These are phyloP conservation scores for Cricetomys ansorgei DNA, from an alignment of 2,113 vertebrate genomes.

Conservation along the genomic window DNA sequence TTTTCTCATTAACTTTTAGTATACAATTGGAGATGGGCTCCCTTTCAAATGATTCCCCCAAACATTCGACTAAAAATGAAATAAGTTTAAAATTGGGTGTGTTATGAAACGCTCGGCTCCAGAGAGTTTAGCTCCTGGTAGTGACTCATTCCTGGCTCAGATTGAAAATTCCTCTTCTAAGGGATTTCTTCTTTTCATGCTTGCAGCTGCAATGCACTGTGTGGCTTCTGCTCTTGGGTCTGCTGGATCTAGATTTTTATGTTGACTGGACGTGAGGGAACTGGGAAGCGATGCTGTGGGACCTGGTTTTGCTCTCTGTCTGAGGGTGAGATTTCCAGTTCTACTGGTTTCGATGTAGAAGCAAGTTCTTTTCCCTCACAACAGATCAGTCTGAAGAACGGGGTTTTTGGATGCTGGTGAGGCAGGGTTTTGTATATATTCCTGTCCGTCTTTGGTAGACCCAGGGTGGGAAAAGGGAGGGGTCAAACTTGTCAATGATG, in stretches of 20 bases:
- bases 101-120: slow-evolving; percentile 35
- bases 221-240: not conserved
- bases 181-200: not conserved
- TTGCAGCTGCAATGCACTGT: not conserved
- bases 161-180: not conserved
- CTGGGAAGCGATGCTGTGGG: not conserved
- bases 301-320: not conserved
- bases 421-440: not conserved
- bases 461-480: not conserved
- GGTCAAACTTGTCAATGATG: not conserved
- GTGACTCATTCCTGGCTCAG: not conserved
- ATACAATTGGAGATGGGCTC: slow-evolving; percentile 46
- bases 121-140: not conserved
- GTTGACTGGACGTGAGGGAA: not conserved
- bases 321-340: not conserved
- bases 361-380: not conserved
- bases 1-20: slow-evolving; percentile 60
- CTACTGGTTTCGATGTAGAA: slow-evolving; percentile 14
- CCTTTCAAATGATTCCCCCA: slow-evolving; percentile 44
- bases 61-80: slow-evolving; percentile 52
- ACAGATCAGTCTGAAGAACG: not conserved
- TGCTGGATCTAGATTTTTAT: not conserved
- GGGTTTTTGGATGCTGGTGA: not conserved
- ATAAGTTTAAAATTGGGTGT: slow-evolving; percentile 30
- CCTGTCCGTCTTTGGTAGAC: not conserved